Evolutionary conservation across 2,797 vertebrate genomes (phyloP).

Genomic region (Adelosebastes latens): DNA sequence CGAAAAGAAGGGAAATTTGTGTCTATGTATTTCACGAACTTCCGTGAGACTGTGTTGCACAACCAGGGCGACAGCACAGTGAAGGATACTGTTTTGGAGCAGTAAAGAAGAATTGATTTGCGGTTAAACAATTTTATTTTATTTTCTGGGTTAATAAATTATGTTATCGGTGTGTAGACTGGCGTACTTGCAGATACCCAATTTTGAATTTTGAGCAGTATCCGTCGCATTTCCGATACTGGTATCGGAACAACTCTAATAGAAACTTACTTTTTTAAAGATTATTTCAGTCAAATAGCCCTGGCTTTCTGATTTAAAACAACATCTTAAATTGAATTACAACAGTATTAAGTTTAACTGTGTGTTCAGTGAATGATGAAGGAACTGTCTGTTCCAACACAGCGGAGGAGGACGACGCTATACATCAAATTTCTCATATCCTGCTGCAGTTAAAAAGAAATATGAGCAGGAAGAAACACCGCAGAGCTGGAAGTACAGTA

Average conservation of each 20-base stretch:
- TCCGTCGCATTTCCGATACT: no score
- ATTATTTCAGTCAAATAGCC: neutral
- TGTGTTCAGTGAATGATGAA: neutral
- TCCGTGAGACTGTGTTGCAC: accelerated
- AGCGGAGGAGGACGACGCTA: slow-evolving; percentile 25
- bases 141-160: no score
- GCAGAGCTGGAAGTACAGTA: neutral
- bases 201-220: no score
- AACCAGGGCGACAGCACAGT: no score
- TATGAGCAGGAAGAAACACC: slow-evolving; percentile 11
- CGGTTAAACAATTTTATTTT: no score
- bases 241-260: no score
- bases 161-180: no score
- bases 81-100: no score
- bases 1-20: no score
- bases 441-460: slow-evolving; percentile 47
- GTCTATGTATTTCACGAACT: no score
- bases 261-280: neutral
- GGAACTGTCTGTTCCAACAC: slow-evolving; percentile 19
- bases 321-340: neutral
- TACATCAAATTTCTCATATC: slow-evolving; percentile 55
- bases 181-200: no score
- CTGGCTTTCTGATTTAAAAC: neutral
- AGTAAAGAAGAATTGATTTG: no score
- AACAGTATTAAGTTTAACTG: neutral